Conservation (phyloP, 2,888 invertebrate genomes). For the Anoncus sp. region DNA sequence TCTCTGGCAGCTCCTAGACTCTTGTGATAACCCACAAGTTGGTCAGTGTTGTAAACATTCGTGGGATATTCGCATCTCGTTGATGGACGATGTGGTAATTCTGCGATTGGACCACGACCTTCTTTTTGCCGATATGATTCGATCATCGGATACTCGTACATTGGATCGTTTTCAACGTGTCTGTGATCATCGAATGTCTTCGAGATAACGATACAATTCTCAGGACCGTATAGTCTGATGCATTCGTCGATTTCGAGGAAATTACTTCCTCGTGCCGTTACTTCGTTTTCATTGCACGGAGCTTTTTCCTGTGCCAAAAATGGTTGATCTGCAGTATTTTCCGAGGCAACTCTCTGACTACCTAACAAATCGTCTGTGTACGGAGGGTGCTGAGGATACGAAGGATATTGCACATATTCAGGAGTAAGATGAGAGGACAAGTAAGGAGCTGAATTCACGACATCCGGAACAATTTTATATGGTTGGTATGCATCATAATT, state of each 20-base stretch:
- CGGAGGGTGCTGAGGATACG: slow-evolving; percentile 18
- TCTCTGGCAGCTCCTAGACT: neutral
- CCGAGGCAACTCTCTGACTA: neutral
- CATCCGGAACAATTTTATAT: slow-evolving; percentile 9
- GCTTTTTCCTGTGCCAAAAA: neutral
- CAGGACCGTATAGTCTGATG: slow-evolving; percentile 61
- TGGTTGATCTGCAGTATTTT: neutral
- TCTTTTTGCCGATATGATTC: slow-evolving; percentile 2
- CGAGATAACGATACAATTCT: slow-evolving; percentile 58
- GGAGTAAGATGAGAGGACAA: neutral
- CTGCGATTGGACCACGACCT: neutral
- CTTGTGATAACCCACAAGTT: neutral
- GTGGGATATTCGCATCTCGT: slow-evolving; percentile 10
- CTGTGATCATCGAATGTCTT: neutral
- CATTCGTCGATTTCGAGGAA: slow-evolving; percentile 66
- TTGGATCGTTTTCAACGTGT: neutral
- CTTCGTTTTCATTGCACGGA: neutral
- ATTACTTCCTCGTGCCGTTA: slow-evolving; percentile 25
- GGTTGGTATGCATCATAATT: slow-evolving; percentile 10
- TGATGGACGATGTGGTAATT: neutral
- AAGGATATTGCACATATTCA: slow-evolving; percentile 5
- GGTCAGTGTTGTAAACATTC: neutral
- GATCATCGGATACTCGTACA: neutral
- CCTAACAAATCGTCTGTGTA: slow-evolving; percentile 3
- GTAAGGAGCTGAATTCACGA: slow-evolving; percentile 23